phyloP scores from a whole-genome alignment of 2,797 vertebrate genomes.

The Pangasius djambal region DNA sequence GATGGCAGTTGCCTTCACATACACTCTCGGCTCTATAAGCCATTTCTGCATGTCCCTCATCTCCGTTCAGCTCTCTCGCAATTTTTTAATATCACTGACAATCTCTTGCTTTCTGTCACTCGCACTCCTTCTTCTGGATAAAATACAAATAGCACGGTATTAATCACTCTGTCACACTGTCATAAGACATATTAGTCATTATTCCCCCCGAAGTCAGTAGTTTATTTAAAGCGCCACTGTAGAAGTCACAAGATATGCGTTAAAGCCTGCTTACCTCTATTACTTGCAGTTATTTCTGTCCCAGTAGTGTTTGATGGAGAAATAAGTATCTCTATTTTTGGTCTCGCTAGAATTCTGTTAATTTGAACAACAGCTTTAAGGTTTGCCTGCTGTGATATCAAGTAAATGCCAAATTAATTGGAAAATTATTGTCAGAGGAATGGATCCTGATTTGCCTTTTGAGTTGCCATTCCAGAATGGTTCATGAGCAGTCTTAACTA shows the following conservation, averaged over 20 bases:
- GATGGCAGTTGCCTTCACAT: slow-evolving; percentile 22
- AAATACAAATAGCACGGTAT: neutral
- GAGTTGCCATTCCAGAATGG: slow-evolving; percentile 22
- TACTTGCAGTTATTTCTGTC: neutral
- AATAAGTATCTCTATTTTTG: neutral
- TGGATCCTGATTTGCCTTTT: slow-evolving; percentile 12
- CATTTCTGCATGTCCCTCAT: slow-evolving; percentile 27
- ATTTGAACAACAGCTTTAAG: neutral
- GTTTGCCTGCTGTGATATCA: neutral
- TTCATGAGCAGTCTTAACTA: slow-evolving; percentile 33
- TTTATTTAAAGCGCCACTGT: neutral
- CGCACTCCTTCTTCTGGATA: neutral
- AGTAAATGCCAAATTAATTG: slow-evolving; percentile 15
- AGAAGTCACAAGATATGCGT: neutral
- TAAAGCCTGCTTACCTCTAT: neutral
- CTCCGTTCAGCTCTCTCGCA: neutral
- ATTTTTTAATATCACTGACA: neutral
- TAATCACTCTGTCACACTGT: neutral
- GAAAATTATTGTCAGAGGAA: neutral
- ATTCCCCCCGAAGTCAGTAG: neutral
- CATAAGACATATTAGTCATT: neutral
- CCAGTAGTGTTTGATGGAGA: neutral
- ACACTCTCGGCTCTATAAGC: slow-evolving; percentile 23
- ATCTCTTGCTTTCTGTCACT: slow-evolving; percentile 1
- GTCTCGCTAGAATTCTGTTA: too few relatives aligned